These are phyloP conservation scores for Dromococcyx pavoninus DNA, from an alignment of 2,797 vertebrate species.

Conservation along the genomic window DNA sequence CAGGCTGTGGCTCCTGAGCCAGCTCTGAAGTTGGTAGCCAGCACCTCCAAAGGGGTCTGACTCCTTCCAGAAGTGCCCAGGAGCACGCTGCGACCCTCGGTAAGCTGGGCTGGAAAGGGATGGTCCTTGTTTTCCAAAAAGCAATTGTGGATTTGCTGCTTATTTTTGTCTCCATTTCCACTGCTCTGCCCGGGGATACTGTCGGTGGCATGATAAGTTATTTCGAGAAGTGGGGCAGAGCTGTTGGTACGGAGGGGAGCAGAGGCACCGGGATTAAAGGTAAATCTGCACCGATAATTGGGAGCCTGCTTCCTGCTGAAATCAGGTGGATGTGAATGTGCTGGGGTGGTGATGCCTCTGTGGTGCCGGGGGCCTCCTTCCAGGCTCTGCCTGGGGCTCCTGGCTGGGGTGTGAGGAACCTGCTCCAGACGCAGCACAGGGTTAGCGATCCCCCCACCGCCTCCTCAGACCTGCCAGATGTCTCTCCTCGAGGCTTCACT, in stretches of 20 bases:
- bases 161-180: background rate
- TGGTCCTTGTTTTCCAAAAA: background rate
- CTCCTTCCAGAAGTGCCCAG: background rate
- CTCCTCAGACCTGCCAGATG: conserved; percentile 41
- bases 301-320: background rate
- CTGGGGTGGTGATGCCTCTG: fast-evolving
- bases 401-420: background rate
- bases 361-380: fast-evolving
- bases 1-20: background rate
- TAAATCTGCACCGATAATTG: conserved; percentile 18
- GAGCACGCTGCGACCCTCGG: background rate
- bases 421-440: fast-evolving
- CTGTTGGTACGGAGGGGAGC: conserved; percentile 24
- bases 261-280: conserved; percentile 24
- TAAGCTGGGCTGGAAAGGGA: background rate
- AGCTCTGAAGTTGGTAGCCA: background rate
- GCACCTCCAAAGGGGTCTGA: background rate
- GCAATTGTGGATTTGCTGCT: background rate
- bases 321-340: background rate
- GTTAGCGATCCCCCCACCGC: background rate
- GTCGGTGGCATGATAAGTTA: conserved; percentile 44
- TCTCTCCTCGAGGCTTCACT: conserved; percentile 29
- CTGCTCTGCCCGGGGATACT: conserved; percentile 22
- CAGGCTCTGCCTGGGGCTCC: background rate
- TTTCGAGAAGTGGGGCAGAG: conserved; percentile 57